A percentile compares a stretch with the other conserved stretches of the same genome.
phyloP scores from a whole-genome alignment of 2,888 invertebrate species.

The Xanthia togata region DNA sequence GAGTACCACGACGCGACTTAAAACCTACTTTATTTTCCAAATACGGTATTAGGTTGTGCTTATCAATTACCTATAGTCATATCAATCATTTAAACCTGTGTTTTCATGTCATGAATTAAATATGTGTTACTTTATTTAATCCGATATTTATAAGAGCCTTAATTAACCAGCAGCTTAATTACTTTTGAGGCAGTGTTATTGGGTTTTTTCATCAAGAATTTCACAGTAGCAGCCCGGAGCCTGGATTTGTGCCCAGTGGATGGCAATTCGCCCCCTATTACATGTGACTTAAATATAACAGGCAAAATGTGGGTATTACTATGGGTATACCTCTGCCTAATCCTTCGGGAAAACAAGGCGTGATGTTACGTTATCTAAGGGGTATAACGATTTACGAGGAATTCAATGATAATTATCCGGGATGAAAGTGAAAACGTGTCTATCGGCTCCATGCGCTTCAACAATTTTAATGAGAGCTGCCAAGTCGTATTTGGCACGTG shows the following conservation, averaged over 20 bases:
- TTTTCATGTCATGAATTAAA: not conserved
- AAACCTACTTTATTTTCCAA: constrained; percentile 6
- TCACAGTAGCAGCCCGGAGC: not conserved
- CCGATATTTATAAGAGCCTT: constrained; percentile 21
- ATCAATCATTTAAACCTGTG: not conserved
- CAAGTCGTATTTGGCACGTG: constrained; percentile 46
- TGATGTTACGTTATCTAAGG: no score
- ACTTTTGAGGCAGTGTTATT: not conserved
- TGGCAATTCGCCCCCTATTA: not conserved
- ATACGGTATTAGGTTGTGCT: not conserved
- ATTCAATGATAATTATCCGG: constrained; percentile 31
- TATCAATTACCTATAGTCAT: not conserved
- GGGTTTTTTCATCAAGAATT: not conserved
- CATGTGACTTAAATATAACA: not conserved
- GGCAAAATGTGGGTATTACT: not conserved
- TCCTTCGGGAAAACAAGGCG: no score
- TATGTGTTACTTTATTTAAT: not conserved
- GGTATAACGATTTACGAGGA: constrained; percentile 6
- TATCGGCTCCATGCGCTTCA: constrained; percentile 24
- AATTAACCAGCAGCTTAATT: not conserved
- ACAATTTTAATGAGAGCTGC: constrained; percentile 40
- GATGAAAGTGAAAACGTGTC: constrained; percentile 55
- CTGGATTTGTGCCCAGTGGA: not conserved
- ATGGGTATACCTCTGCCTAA: not conserved
- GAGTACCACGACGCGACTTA: not conserved